Conservation (phyloP, 2,113 vertebrate species). For the Cochlearius cochlearius region DNA sequence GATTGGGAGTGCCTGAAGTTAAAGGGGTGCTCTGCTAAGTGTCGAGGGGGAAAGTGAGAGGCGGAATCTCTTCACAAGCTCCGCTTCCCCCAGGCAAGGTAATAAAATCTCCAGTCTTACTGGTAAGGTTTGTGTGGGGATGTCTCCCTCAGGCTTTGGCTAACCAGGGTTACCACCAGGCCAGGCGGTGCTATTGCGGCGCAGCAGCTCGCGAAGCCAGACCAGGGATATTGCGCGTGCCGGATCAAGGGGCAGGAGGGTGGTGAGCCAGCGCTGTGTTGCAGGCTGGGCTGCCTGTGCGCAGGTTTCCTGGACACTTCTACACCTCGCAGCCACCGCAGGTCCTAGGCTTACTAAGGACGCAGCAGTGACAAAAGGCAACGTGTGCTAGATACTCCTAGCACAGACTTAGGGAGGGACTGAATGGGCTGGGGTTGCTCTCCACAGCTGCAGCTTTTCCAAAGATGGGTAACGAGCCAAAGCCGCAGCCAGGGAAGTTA, state of each 20-base stretch:
- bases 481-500: neutral
- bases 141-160: neutral
- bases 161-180: neutral
- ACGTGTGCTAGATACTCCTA: neutral
- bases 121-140: neutral
- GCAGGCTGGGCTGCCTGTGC: neutral
- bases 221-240: rapidly evolving
- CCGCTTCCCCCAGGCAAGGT: neutral
- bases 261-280: rapidly evolving
- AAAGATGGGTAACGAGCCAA: neutral
- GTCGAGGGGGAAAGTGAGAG: neutral
- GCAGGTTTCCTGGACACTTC: neutral
- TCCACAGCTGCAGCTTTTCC: neutral
- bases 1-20: neutral
- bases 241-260: neutral
- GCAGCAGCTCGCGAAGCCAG: neutral
- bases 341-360: neutral
- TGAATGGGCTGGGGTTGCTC: neutral
- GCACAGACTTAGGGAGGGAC: neutral
- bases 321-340: too few relatives aligned
- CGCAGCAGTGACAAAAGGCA: neutral
- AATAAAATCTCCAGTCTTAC: neutral
- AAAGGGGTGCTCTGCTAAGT: neutral
- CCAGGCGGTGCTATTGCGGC: neutral
- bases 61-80: neutral